Evolutionary conservation across 35 echinoderm and acorn worm genomes (phyloP).

Genomic region (Heliocidaris tuberculata): DNA sequence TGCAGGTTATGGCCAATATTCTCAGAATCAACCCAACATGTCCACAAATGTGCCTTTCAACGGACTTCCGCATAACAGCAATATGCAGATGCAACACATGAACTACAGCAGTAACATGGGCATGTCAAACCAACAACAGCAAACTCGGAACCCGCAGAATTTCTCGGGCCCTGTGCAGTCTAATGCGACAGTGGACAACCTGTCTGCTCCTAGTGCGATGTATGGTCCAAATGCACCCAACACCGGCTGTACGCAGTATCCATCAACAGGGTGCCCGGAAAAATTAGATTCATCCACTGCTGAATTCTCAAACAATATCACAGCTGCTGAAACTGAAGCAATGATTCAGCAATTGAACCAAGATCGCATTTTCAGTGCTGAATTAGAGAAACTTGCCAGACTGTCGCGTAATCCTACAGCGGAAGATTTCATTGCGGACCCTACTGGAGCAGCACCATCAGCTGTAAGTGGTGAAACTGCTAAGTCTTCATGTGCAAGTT

Average conservation of each 20-base stretch:
- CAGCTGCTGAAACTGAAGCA: background rate
- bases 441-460: background rate
- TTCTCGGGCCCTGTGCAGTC: background rate
- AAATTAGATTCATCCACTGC: conserved; percentile 38
- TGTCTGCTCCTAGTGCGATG: conserved; percentile 14
- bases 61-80: conserved; percentile 37
- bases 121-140: conserved; percentile 31
- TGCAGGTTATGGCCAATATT: background rate
- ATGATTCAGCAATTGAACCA: conserved; percentile 48
- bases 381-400: conserved; percentile 94
- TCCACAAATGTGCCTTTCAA: conserved; percentile 37
- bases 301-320: conserved; percentile 24
- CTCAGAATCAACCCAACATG: background rate
- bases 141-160: background rate
- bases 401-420: conserved; percentile 71
- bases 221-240: background rate
- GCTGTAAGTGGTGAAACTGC: conserved; percentile 15
- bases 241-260: background rate
- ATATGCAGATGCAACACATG: conserved; percentile 38
- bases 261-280: background rate
- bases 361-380: conserved; percentile 79
- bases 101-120: conserved; percentile 14
- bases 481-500: background rate
- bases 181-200: background rate
- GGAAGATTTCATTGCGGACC: conserved; percentile 49